These are phyloP conservation scores for Leguminivora glycinivorella DNA, from an alignment of 1,140 invertebrate genomes.

Conservation along the genomic window DNA sequence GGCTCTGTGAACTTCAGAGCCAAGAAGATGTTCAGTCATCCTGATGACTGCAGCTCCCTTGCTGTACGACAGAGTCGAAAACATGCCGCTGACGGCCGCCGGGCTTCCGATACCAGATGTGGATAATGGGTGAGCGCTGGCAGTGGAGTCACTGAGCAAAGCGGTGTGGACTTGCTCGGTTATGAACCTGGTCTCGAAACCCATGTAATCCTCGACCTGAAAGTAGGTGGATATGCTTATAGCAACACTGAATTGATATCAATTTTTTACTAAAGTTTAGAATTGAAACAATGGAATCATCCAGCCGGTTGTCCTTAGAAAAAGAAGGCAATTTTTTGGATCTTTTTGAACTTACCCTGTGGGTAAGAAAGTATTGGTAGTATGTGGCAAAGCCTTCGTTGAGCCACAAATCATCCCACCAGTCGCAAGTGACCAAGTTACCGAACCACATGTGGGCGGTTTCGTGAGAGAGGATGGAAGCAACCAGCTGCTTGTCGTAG, in stretches of 20 bases:
- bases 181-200: constrained; percentile 80
- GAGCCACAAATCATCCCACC: constrained; percentile 85
- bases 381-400: constrained; percentile 86
- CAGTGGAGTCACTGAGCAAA: constrained; percentile 82
- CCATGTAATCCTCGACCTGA: constrained; percentile 76
- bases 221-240: constrained; percentile 28
- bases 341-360: constrained; percentile 50
- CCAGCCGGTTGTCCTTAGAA: too few relatives aligned
- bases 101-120: constrained; percentile 73
- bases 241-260: not conserved
- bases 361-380: constrained; percentile 82
- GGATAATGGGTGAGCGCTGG: constrained; percentile 82
- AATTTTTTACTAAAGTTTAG: not conserved
- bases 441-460: constrained; percentile 85
- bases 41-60: constrained; percentile 85
- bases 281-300: too few relatives aligned
- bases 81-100: constrained; percentile 77
- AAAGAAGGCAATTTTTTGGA: too few relatives aligned
- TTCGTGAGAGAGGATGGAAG: constrained; percentile 82
- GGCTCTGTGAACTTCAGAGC: constrained; percentile 80
- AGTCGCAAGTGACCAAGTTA: constrained; percentile 83
- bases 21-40: constrained; percentile 88
- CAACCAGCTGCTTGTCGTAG: constrained; percentile 76
- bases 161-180: constrained; percentile 83
- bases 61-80: constrained; percentile 81